Evolutionary conservation across 1,140 invertebrate species (phyloP).

Genomic region (Cotesia glomerata): DNA sequence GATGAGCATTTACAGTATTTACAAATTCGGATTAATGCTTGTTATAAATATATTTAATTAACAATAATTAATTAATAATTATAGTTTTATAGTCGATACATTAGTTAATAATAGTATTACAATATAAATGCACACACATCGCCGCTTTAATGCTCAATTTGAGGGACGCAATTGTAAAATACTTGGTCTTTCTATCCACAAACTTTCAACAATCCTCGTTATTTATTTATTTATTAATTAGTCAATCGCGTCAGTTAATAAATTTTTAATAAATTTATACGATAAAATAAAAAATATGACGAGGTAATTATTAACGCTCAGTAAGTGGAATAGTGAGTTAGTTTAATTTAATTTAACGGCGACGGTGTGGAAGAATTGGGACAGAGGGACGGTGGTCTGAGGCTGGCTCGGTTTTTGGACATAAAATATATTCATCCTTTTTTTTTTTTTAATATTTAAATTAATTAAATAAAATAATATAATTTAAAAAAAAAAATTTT

Average conservation of each 20-base stretch:
- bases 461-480: too few species aligned
- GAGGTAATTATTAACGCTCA: slow-evolving; percentile 19
- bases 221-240: slow-evolving; percentile 3
- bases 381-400: slow-evolving; percentile 54
- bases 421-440: slow-evolving; percentile 34
- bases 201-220: not conserved
- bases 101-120: slow-evolving; percentile 18
- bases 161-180: slow-evolving; percentile 28
- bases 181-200: not conserved
- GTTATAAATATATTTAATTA: not conserved
- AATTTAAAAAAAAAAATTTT: too few species aligned
- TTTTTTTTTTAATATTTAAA: too few species aligned
- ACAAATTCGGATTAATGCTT: slow-evolving; percentile 35
- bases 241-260: not conserved
- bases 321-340: not conserved
- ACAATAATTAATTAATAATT: not conserved
- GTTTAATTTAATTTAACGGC: slow-evolving; percentile 23
- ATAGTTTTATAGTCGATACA: not conserved
- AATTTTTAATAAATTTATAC: not conserved
- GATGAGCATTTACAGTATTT: slow-evolving; percentile 56
- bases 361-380: slow-evolving; percentile 39
- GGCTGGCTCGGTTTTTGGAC: slow-evolving; percentile 58
- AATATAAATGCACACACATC: slow-evolving; percentile 25
- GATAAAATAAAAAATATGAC: not conserved
- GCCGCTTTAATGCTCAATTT: slow-evolving; percentile 23